Evolutionary conservation across 1,140 invertebrate genomes (phyloP).

Genomic region (Polyergus mexicanus): DNA sequence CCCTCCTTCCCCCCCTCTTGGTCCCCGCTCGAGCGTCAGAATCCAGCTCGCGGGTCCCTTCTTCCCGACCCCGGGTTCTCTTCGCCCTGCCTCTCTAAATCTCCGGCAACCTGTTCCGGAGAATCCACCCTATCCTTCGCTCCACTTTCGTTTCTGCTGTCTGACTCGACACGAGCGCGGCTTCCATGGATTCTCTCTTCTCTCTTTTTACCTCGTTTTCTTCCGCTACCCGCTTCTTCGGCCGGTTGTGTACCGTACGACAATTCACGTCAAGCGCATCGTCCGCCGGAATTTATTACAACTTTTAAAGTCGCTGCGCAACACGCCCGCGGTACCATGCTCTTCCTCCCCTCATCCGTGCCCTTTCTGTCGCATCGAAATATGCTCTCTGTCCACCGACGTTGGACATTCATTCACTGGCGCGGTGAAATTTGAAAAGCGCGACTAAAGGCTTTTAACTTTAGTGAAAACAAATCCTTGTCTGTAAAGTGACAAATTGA

Average conservation of each 20-base stretch:
- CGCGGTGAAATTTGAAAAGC: slow-evolving; percentile 6
- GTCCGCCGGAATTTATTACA: slow-evolving; percentile 57
- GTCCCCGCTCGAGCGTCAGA: not conserved
- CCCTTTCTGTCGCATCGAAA: not conserved
- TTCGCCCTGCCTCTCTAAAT: slow-evolving; percentile 53
- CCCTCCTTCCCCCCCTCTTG: not conserved
- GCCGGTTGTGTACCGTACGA: slow-evolving; percentile 43
- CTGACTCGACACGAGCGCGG: slow-evolving; percentile 41
- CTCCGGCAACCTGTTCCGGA: slow-evolving; percentile 51
- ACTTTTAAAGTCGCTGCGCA: slow-evolving; percentile 54
- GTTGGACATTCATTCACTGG: not conserved
- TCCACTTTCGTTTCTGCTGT: slow-evolving; percentile 39
- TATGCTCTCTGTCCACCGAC: not conserved
- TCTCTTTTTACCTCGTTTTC: slow-evolving; percentile 41
- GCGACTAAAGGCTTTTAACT: not conserved
- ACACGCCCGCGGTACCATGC: not conserved
- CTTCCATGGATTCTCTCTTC: slow-evolving; percentile 29
- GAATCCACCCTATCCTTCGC: slow-evolving; percentile 62
- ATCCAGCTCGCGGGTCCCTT: not conserved
- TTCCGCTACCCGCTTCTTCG: not conserved
- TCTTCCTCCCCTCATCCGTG: not conserved
- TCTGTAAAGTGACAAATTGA: not conserved
- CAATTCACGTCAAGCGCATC: slow-evolving; percentile 57
- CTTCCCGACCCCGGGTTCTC: slow-evolving; percentile 21
- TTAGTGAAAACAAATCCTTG: not conserved